Evolutionary conservation across 2,797 vertebrate species (phyloP).

Genomic region (Zalophus californianus): DNA sequence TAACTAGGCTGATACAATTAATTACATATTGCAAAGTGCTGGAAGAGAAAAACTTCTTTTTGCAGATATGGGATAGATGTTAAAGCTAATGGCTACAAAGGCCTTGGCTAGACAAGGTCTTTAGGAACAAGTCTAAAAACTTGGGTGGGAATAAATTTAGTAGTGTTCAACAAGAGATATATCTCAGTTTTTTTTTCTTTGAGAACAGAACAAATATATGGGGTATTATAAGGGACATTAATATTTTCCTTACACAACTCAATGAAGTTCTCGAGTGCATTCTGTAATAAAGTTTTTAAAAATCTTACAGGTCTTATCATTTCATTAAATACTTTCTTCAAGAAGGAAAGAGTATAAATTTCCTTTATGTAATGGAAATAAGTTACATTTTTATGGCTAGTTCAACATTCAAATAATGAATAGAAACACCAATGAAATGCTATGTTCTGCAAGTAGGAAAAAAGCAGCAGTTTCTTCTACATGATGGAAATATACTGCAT

Average conservation of each 20-base stretch:
- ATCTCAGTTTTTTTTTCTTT: background rate
- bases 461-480: slow-evolving; percentile 57
- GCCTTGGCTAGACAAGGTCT: background rate
- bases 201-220: background rate
- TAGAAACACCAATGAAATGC: slow-evolving; percentile 45
- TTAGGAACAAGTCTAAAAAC: slow-evolving; percentile 50
- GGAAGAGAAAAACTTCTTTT: background rate
- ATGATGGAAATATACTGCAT: slow-evolving; percentile 59
- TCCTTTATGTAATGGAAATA: slow-evolving; percentile 68
- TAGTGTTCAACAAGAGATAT: background rate
- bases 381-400: slow-evolving; percentile 63
- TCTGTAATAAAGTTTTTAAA: background rate
- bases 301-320: slow-evolving; percentile 49
- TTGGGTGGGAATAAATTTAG: background rate
- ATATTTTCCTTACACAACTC: background rate
- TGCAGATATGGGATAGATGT: background rate
- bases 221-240: background rate
- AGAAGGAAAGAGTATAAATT: slow-evolving; percentile 55
- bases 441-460: slow-evolving; percentile 45
- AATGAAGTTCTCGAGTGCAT: background rate
- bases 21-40: background rate
- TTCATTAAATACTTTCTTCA: slow-evolving; percentile 70
- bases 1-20: slow-evolving; percentile 34
- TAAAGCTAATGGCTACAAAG: background rate
- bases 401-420: slow-evolving; percentile 63